Percentiles rank a stretch among this genome's conserved stretches.
These are phyloP conservation scores for Martes flavigula DNA, from an alignment of 2,797 vertebrate genomes.

Conservation along the genomic window DNA sequence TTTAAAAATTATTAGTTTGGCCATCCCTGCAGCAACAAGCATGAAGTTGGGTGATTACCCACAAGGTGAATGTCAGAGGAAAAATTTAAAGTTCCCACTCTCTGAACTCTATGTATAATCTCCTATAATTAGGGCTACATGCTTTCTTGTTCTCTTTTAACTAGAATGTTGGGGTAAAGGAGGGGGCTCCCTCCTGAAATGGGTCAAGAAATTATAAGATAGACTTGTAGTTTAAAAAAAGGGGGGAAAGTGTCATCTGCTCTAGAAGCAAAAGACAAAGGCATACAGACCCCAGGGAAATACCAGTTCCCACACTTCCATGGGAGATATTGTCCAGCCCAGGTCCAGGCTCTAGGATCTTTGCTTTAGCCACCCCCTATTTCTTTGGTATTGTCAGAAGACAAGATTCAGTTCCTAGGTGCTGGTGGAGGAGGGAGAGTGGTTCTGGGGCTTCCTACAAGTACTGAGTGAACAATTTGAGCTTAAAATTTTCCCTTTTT, in stretches of 20 bases:
- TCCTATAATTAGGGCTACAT: conserved; percentile 60
- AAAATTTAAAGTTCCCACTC: conserved; percentile 56
- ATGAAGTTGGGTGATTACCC: conserved; percentile 49
- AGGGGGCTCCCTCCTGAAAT: conserved; percentile 24
- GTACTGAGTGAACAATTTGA: conserved; percentile 66
- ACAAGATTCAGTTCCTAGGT: conserved; percentile 74
- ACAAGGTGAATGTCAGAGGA: conserved; percentile 49
- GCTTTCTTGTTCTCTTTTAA: conserved; percentile 66
- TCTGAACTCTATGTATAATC: conserved; percentile 53
- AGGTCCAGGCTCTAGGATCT: conserved; percentile 50
- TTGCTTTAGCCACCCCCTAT: conserved; percentile 59
- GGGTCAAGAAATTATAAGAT: conserved; percentile 55
- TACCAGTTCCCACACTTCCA: conserved; percentile 46
- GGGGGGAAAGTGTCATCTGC: conserved; percentile 2
- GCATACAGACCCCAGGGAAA: conserved; percentile 53
- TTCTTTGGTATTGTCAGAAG: conserved; percentile 83
- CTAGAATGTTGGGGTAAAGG: conserved; percentile 9
- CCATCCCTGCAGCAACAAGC: conserved; percentile 70
- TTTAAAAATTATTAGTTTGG: conserved; percentile 71
- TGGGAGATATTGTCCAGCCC: neutral
- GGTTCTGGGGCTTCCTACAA: conserved; percentile 58
- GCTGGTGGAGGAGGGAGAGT: conserved; percentile 3
- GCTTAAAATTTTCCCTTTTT: conserved; percentile 72
- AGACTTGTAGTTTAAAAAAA: conserved; percentile 56
- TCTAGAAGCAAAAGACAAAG: conserved; percentile 67